Conservation (phyloP, 2,888 invertebrate species). For the Phaedon cochleariae region DNA sequence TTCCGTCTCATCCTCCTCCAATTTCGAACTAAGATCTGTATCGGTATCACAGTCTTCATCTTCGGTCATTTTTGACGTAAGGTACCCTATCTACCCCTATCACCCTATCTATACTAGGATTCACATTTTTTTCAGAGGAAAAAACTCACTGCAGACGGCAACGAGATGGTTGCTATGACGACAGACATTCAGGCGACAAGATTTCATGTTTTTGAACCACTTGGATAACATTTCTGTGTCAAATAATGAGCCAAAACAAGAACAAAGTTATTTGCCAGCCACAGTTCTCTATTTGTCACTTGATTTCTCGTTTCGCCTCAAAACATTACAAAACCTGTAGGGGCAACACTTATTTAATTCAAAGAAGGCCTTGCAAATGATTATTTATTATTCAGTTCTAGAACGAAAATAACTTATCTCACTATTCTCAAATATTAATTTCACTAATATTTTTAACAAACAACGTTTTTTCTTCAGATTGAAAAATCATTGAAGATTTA, state of each 20-base stretch:
- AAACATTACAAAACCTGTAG: too few relatives aligned
- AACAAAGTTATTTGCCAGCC: background rate
- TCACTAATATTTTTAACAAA: too few relatives aligned
- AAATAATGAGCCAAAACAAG: background rate
- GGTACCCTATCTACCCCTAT: too few relatives aligned
- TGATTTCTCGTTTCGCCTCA: too few relatives aligned
- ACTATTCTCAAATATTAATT: conserved; percentile 1
- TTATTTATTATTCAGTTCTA: too few relatives aligned
- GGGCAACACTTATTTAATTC: background rate
- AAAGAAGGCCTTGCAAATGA: background rate
- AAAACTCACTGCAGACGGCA: conserved; percentile 30
- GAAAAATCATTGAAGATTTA: too few relatives aligned
- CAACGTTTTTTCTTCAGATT: too few relatives aligned
- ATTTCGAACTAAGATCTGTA: conserved; percentile 34
- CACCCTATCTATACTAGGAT: conserved; percentile 13
- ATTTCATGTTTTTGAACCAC: conserved; percentile 13
- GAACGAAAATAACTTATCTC: too few relatives aligned
- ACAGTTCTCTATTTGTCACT: too few relatives aligned
- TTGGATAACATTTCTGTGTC: background rate
- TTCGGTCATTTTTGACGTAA: conserved; percentile 25
- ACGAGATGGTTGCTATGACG: conserved; percentile 57
- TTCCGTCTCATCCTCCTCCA: conserved; percentile 34
- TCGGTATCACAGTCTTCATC: conserved; percentile 34
- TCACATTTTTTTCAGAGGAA: conserved; percentile 30
- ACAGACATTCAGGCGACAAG: conserved; percentile 59